Conservation (phyloP, 30 jellyfish, hydroid and myxozoan genomes). For the Turritopsis dohrnii region DNA sequence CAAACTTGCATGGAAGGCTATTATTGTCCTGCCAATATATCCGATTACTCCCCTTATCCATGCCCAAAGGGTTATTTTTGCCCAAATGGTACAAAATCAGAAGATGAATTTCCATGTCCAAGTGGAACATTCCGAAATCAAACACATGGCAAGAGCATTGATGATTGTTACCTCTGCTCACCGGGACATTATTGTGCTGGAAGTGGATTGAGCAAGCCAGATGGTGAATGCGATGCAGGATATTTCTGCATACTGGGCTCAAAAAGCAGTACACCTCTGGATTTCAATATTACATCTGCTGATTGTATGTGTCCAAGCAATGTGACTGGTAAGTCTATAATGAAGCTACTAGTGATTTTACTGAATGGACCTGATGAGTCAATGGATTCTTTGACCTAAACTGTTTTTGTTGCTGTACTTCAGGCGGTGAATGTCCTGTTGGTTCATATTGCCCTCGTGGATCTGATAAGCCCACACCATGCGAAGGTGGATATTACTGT, state of each 20-base stretch:
- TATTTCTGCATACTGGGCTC: conserved; percentile 92
- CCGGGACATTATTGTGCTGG: conserved; percentile 86
- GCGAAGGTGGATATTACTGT: conserved; percentile 85
- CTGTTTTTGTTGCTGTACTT: too few species aligned
- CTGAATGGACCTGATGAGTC: background rate
- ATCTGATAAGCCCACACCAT: conserved; percentile 63
- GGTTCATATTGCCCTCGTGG: conserved; percentile 93
- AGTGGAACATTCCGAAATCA: conserved; percentile 81
- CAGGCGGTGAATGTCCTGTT: conserved; percentile 96
- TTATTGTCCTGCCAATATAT: conserved; percentile 84
- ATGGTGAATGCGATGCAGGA: conserved; percentile 80
- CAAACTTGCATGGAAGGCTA: conserved; percentile 69
- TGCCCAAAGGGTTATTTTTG: conserved; percentile 92
- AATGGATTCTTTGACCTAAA: too few species aligned
- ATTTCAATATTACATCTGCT: conserved; percentile 62
- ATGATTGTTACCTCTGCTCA: conserved; percentile 74
- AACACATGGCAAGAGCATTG: conserved; percentile 49
- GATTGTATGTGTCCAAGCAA: conserved; percentile 77
- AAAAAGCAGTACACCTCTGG: conserved; percentile 61
- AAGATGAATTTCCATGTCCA: conserved; percentile 79
- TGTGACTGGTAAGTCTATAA: conserved; percentile 57
- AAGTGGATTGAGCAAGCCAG: conserved; percentile 51
- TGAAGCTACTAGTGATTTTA: background rate
- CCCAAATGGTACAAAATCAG: conserved; percentile 74
- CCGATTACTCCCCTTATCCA: conserved; percentile 66